These are phyloP conservation scores for Zaprionus camerounensis DNA, from an alignment of 1,140 invertebrate genomes.

Conservation along the genomic window DNA sequence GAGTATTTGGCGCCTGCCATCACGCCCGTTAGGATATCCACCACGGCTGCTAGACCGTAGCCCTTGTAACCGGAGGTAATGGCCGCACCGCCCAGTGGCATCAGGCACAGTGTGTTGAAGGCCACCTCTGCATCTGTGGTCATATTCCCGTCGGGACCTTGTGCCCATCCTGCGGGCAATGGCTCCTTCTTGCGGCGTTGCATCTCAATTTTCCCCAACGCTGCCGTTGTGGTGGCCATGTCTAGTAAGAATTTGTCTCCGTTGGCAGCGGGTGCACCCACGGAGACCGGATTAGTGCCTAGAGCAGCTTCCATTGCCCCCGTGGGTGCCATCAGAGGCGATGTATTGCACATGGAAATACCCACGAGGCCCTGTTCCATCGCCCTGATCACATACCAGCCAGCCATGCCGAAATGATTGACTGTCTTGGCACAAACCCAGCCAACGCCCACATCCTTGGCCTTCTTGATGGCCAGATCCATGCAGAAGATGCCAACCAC, in stretches of 20 bases:
- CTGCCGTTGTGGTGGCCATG: conserved; percentile 95
- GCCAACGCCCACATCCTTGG: conserved; percentile 92
- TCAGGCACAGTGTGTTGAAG: conserved; percentile 87
- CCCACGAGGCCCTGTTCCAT: conserved; percentile 91
- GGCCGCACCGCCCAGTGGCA: conserved; percentile 94
- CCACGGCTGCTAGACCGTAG: conserved; percentile 93
- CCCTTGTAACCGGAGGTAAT: conserved; percentile 94
- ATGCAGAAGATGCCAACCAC: conserved; percentile 96
- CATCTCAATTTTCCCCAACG: conserved; percentile 91
- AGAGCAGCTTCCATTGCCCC: conserved; percentile 90
- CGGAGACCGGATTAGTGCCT: conserved; percentile 95
- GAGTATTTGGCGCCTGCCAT: conserved; percentile 85
- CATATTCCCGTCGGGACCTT: conserved; percentile 88
- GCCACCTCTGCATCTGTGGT: conserved; percentile 88
- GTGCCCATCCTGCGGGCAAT: conserved; percentile 93
- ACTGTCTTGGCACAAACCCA: conserved; percentile 92
- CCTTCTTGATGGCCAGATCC: conserved; percentile 95
- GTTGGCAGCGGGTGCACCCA: conserved; percentile 90
- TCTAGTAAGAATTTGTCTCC: conserved; percentile 93
- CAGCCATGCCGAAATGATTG: conserved; percentile 88
- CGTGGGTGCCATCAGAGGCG: conserved; percentile 94
- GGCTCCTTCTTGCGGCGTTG: conserved; percentile 88
- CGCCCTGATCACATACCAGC: conserved; percentile 93
- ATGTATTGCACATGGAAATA: conserved; percentile 96
- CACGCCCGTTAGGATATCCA: conserved; percentile 93